These are phyloP conservation scores for Phaedon cochleariae DNA, from an alignment of 2,888 invertebrate species.

Conservation along the genomic window DNA sequence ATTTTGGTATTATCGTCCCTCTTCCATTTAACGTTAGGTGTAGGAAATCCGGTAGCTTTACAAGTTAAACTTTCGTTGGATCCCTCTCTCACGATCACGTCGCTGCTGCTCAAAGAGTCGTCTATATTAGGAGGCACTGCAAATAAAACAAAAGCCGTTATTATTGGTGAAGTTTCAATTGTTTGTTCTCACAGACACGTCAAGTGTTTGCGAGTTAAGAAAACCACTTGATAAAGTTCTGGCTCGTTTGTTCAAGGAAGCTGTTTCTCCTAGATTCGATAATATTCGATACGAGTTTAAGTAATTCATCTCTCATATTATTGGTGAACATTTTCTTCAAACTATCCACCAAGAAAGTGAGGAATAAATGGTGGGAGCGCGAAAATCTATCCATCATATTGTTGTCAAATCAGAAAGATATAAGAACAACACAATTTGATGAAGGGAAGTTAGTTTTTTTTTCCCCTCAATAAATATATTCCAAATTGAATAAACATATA, in stretches of 20 bases:
- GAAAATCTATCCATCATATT: no score
- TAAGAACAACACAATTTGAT: no score
- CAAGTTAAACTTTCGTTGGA: constrained; percentile 89
- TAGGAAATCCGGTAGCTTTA: constrained; percentile 88
- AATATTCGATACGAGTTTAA: not conserved
- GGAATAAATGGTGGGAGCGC: no score
- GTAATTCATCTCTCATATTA: not conserved
- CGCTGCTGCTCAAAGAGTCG: constrained; percentile 89
- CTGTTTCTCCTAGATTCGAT: not conserved
- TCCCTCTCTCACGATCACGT: constrained; percentile 90
- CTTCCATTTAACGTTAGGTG: constrained; percentile 90
- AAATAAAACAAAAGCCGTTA: constrained; percentile 44
- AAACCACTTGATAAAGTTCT: constrained; percentile 4
- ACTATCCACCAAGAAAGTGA: no score
- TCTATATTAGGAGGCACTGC: constrained; percentile 92
- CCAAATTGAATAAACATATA: no score
- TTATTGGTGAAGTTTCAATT: constrained; percentile 43
- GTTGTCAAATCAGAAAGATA: no score
- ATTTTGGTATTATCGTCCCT: constrained; percentile 89
- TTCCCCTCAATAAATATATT: no score
- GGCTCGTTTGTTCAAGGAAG: not conserved
- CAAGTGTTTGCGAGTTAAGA: constrained; percentile 9
- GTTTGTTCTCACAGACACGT: constrained; percentile 30
- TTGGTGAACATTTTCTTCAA: no score
- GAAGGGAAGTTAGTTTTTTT: no score